Evolutionary conservation across 1,140 invertebrate species (phyloP), one percentile per base, ranked within the genome.

Genomic region (Drosophila yakuba): DNA sequence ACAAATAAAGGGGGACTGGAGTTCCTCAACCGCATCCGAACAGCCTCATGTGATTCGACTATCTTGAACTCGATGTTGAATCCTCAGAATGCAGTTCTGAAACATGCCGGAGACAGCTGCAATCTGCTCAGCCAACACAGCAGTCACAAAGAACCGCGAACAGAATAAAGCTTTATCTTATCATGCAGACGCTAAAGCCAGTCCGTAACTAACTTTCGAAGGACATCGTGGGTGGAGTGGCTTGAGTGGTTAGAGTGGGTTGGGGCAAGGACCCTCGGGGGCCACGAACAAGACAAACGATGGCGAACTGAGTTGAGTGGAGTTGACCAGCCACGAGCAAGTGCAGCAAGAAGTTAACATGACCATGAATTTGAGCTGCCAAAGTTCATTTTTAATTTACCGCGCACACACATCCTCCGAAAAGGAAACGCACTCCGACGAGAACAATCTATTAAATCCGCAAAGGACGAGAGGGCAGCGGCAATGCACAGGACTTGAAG

Each of bases 361-460:
- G 82, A 85, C 82, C 82, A 85, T 85, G 82, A 85, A 85, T 85
- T 85, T 63, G 61, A 81, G 82, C 82, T 85, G 82, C 62, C 82
- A 85, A 85, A 86, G 82, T 85, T 85, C 82, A 82, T 85, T 86
- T 85, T 85, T 85, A 85, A 85, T 85, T 85, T 85, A 82, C 68
- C 64, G 39, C 48, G 60, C 61, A 43, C 48, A 76, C 54, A 60
- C 17, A 51, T 12, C 43, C 43, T 17, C 15, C 17, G 20, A 45
- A 39, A 52, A 32, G 62, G 51, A 62, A 64, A 66, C 56, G 57
- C 61, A 75, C 47, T 67, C 71, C 47, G 23, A 32, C 69, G 62
- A 62, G 67, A 80, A 74, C 74, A 86, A 81, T 81, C 78, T 74
- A 81, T 85, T 74, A 80, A 69, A 47, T 82, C 67, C 78, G 82